phyloP scores from a whole-genome alignment of 2,113 vertebrate genomes.

The Galemys pyrenaicus region DNA sequence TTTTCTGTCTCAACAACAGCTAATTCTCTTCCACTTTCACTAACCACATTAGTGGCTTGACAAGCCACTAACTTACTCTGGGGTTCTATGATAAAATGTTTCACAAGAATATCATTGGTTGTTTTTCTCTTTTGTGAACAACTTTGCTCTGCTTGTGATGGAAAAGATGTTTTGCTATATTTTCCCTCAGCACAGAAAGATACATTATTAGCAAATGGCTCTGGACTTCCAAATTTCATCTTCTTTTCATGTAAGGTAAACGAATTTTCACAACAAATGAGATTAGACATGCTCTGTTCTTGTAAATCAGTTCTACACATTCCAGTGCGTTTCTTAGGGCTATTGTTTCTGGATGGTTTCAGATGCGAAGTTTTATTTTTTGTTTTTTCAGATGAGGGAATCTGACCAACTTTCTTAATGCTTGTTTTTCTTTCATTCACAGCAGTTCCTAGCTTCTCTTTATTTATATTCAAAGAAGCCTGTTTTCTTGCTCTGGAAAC shows the following conservation, averaged over 20 bases:
- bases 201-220: constrained; percentile 17
- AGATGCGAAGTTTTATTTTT: constrained; percentile 63
- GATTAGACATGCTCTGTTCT: not conserved
- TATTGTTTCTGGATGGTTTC: constrained; percentile 53
- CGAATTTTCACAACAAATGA: constrained; percentile 31
- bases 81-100: not conserved
- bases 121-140: constrained; percentile 28
- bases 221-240: constrained; percentile 52
- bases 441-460: constrained; percentile 60
- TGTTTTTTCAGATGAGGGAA: constrained; percentile 44
- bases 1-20: constrained; percentile 15
- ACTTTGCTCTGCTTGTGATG: constrained; percentile 5
- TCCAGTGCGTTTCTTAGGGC: constrained; percentile 49
- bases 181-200: constrained; percentile 43
- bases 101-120: not conserved
- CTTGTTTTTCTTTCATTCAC: not conserved
- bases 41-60: constrained; percentile 4
- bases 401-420: constrained; percentile 34
- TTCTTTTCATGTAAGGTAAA: constrained; percentile 60
- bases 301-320: not conserved
- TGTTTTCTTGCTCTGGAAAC: constrained; percentile 68
- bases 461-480: constrained; percentile 56
- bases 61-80: constrained; percentile 31
- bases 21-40: not conserved
- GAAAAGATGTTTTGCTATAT: constrained; percentile 51